Evolutionary conservation across 2,797 vertebrate genomes (phyloP).

Genomic region (Chaunax sp.): DNA sequence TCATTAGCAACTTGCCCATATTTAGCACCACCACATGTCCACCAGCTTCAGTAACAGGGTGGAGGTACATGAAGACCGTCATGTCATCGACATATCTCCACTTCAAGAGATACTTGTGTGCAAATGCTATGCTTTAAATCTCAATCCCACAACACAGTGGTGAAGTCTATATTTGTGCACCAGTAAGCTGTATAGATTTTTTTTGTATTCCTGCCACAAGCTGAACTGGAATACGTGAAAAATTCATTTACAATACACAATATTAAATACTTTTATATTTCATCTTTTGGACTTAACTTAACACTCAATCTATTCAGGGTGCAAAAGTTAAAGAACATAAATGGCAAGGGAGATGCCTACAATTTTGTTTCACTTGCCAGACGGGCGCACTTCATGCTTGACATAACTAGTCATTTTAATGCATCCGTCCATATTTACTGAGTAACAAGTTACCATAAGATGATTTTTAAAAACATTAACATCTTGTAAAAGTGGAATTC

Average conservation of each 20-base stretch:
- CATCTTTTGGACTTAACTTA: conserved; percentile 22
- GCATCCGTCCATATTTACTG: conserved; percentile 3
- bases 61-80: conserved; percentile 44
- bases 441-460: background rate
- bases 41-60: conserved; percentile 47
- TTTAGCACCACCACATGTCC: conserved; percentile 61
- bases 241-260: conserved; percentile 27
- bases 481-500: too few species aligned
- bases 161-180: conserved; percentile 48
- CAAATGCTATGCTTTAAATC: conserved; percentile 71
- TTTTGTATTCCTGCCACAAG: conserved; percentile 38
- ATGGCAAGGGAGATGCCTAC: background rate
- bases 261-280: conserved; percentile 17
- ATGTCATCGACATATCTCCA: conserved; percentile 38
- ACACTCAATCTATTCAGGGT: conserved; percentile 22
- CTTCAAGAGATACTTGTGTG: conserved; percentile 69
- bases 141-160: conserved; percentile 46
- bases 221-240: conserved; percentile 17
- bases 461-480: background rate
- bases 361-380: conserved; percentile 29
- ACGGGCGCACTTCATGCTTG: background rate
- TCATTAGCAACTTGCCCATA: conserved; percentile 58
- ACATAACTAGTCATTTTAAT: background rate
- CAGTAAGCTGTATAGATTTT: conserved; percentile 7
- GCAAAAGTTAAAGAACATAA: conserved; percentile 26